Evolutionary conservation across 2,113 vertebrate genomes (phyloP), one percentile per base, ranked within the genome.

Genomic region (Oostethus manadensis): DNA sequence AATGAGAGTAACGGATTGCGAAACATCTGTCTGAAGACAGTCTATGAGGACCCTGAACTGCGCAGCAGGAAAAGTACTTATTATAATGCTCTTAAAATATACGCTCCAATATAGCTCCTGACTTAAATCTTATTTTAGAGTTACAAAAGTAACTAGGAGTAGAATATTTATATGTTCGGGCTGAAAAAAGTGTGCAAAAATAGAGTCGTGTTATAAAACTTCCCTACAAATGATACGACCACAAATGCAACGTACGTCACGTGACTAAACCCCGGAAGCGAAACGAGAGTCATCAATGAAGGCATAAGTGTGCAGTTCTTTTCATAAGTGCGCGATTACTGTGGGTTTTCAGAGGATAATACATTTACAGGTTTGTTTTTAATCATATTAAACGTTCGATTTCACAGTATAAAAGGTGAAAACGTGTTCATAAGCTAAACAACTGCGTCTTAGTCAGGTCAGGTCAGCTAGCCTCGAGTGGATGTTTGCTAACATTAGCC

Each of bases 211-310:
- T 3, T 40, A 4, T 42, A 42, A 55, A 55, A 55, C 6, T 55
- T 40, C 35, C 53, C 33, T 21, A 3, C 21, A 18, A 3, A 18
- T 6, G 1, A 21, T n/a, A 21, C 6, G 29, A 46, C 43, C 1
- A 1, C 16, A 15, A 81, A 79, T 60, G 71, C 42, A 10, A 20
- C 68, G 0, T 5, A 2, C 0, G 54, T 33, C 84, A 88, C 72
- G 78, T 88, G 84, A 82, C 56, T 17, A 9, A 69, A 61, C 17
- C 42, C 67, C 57, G 85, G 84, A 88, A 87, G 77, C 43, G 22
- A 43, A 0, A 54, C 11, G 20, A 57, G n/a, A 56, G 64, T 79
- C 68, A 73, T 78, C 69, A 87, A 58, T 35, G 62, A 51, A 56
- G 61, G 6, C 73, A 83, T 86, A 74, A 81, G 84, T 71, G 51